phyloP scores from a whole-genome alignment of 92 coral and sea anemone species.

The Hydrozoanthus gracilis region DNA sequence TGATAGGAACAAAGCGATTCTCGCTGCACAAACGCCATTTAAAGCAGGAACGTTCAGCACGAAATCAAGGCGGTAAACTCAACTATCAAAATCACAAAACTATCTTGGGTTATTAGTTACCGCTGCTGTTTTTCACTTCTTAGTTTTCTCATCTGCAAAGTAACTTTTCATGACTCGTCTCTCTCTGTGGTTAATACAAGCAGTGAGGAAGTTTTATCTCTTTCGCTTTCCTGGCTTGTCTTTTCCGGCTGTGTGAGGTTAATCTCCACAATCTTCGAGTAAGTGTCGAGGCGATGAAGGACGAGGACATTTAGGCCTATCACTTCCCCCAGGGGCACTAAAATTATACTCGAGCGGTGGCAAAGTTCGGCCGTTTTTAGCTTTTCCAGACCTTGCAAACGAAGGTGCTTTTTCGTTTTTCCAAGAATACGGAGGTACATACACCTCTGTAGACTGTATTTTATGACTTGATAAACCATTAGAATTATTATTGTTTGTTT shows the following conservation, averaged over 20 bases:
- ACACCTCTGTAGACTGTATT: neutral
- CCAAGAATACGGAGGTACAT: slow-evolving; percentile 69
- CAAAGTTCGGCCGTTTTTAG: slow-evolving; percentile 63
- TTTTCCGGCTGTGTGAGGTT: slow-evolving; percentile 24
- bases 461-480: neutral
- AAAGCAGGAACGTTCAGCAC: neutral
- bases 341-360: slow-evolving; percentile 73
- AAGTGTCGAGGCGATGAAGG: slow-evolving; percentile 70
- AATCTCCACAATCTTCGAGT: slow-evolving; percentile 18
- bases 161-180: neutral
- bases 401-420: slow-evolving; percentile 47
- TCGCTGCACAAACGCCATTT: neutral
- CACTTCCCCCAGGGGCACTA: slow-evolving; percentile 40
- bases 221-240: neutral
- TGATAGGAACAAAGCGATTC: neutral
- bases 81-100: no score
- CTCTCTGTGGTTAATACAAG: neutral
- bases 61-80: no score
- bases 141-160: neutral
- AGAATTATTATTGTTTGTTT: slow-evolving; percentile 38
- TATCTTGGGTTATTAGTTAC: no score
- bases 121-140: neutral
- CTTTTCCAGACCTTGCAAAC: slow-evolving; percentile 46
- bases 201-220: neutral
- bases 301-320: slow-evolving; percentile 68